These are phyloP conservation scores for Hemiscyllium ocellatum DNA, from an alignment of 2,113 vertebrate species.

Conservation along the genomic window DNA sequence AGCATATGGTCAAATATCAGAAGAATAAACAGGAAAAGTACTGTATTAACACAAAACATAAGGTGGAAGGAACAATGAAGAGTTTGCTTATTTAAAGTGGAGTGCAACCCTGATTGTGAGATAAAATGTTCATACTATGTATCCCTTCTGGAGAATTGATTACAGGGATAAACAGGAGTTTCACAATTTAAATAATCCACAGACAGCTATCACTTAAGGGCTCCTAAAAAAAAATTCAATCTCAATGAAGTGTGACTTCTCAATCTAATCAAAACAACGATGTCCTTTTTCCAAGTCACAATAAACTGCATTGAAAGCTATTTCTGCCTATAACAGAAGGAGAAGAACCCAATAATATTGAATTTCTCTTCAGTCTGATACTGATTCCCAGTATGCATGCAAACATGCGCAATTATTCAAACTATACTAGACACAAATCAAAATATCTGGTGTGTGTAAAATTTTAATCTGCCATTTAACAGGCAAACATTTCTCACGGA, in stretches of 20 bases:
- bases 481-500: not conserved
- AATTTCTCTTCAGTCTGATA: not conserved
- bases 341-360: not conserved
- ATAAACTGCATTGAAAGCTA: not conserved
- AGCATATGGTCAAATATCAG: not conserved
- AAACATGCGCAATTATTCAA: not conserved
- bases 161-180: not conserved
- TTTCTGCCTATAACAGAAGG: not conserved
- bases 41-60: not conserved
- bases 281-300: not conserved
- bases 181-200: not conserved
- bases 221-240: not conserved
- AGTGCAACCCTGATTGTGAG: not conserved
- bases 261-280: not conserved
- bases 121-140: not conserved
- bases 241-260: not conserved
- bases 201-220: not conserved
- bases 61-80: not conserved
- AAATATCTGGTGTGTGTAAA: not conserved
- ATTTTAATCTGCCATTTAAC: not conserved
- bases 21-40: not conserved
- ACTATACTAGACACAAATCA: not conserved
- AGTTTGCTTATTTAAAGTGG: not conserved
- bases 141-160: not conserved
- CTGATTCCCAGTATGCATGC: not conserved